A percentile compares a stretch with the other conserved stretches of the same genome.
These are phyloP conservation scores for Bradysia coprophila DNA, from an alignment of 1,140 invertebrate species.

Conservation along the genomic window DNA sequence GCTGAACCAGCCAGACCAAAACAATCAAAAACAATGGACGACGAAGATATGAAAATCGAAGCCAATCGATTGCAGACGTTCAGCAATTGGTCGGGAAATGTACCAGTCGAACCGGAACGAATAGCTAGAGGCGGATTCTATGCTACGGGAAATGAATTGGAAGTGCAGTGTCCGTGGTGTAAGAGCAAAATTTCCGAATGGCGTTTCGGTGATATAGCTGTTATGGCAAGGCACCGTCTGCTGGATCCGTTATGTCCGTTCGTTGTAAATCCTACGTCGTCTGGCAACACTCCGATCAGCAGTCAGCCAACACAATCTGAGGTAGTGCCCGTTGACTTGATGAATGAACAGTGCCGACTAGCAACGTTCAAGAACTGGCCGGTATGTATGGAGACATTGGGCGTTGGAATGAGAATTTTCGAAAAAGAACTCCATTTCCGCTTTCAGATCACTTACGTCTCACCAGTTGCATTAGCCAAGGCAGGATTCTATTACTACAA, in stretches of 20 bases:
- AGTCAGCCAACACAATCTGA: slow-evolving; percentile 6
- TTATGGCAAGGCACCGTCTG: slow-evolving; percentile 34
- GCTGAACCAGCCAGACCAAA: too few relatives aligned
- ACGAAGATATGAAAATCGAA: slow-evolving; percentile 42
- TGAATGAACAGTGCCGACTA: slow-evolving; percentile 18
- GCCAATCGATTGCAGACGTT: slow-evolving; percentile 48
- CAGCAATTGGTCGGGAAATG: slow-evolving; percentile 45
- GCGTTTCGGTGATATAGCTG: slow-evolving; percentile 45
- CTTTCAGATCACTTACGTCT: slow-evolving; percentile 25
- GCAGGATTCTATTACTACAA: slow-evolving; percentile 43
- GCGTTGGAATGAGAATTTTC: background rate
- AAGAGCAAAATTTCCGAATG: slow-evolving; percentile 48
- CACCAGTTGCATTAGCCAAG: slow-evolving; percentile 48
- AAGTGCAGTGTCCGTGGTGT: slow-evolving; percentile 61
- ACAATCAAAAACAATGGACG: too few relatives aligned
- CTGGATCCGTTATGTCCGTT: slow-evolving; percentile 51
- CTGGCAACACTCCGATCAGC: slow-evolving; percentile 39
- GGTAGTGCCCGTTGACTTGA: slow-evolving; percentile 7
- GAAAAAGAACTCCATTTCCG: background rate
- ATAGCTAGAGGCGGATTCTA: slow-evolving; percentile 72
- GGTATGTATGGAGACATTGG: slow-evolving; percentile 18
- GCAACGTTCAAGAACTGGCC: slow-evolving; percentile 46
- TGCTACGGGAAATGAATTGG: slow-evolving; percentile 41
- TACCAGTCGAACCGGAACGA: slow-evolving; percentile 36
- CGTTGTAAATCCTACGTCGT: slow-evolving; percentile 36